These are phyloP conservation scores for Neolamprologus sp. DNA, from an alignment of 2,113 vertebrate genomes.

Conservation along the genomic window DNA sequence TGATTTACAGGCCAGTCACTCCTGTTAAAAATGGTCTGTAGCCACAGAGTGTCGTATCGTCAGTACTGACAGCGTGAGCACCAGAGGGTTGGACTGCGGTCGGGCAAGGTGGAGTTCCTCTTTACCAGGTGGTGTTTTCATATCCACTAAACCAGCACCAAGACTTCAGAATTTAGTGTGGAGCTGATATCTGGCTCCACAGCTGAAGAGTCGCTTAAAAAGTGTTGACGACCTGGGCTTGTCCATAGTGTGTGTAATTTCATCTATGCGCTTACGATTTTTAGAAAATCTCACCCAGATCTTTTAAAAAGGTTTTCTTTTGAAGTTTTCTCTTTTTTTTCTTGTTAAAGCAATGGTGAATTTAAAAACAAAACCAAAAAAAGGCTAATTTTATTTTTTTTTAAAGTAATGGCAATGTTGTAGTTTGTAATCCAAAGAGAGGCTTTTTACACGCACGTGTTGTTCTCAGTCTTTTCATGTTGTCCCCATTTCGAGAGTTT, in stretches of 20 bases:
- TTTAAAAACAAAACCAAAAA: constrained; percentile 55
- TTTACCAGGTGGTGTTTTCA: constrained; percentile 27
- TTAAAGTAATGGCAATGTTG: constrained; percentile 94
- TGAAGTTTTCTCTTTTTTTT: constrained; percentile 6
- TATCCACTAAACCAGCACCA: constrained; percentile 76
- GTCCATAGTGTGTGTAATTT: constrained; percentile 55
- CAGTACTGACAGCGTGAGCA: constrained; percentile 80
- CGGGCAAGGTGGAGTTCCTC: constrained; percentile 51
- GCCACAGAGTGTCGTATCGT: constrained; percentile 77
- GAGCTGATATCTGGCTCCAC: constrained; percentile 19
- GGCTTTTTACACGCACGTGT: constrained; percentile 65
- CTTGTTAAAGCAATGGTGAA: constrained; percentile 72
- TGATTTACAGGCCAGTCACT: constrained; percentile 78
- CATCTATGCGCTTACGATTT: constrained; percentile 2
- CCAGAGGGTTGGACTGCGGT: constrained; percentile 62
- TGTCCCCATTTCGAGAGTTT: constrained; percentile 4
- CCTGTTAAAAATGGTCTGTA: constrained; percentile 83
- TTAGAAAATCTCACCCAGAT: constrained; percentile 50
- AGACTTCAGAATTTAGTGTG: constrained; percentile 45
- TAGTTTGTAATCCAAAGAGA: constrained; percentile 82
- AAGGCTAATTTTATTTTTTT: constrained; percentile 62
- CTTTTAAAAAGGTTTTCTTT: constrained; percentile 41
- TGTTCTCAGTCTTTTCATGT: constrained; percentile 42
- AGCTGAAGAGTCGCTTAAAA: constrained; percentile 56
- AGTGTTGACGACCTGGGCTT: constrained; percentile 70